phyloP scores from a whole-genome alignment of 2,888 invertebrate genomes.

The Chrysodeixis includens region DNA sequence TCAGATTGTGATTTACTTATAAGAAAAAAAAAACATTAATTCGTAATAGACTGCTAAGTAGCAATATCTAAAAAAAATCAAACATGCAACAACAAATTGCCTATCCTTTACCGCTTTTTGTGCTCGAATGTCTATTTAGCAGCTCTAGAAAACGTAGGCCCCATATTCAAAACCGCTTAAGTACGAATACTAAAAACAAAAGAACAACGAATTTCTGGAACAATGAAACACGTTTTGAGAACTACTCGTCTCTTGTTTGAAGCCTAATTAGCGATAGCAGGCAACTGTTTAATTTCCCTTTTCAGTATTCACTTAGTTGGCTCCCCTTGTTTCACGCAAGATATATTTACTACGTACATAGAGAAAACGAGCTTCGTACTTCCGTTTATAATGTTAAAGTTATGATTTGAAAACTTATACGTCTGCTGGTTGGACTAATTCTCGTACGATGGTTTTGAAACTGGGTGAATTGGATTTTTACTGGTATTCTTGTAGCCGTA shows the following conservation, averaged over 20 bases:
- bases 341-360: not conserved
- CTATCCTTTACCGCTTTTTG: too few relatives aligned
- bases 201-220: not conserved
- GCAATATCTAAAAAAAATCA: too few relatives aligned
- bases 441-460: not conserved
- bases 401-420: not conserved
- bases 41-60: too few relatives aligned
- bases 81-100: too few relatives aligned
- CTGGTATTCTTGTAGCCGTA: too few relatives aligned
- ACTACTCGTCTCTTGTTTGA: not conserved
- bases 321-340: not conserved
- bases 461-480: not conserved
- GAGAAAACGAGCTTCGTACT: not conserved
- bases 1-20: too few relatives aligned
- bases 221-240: not conserved
- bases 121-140: too few relatives aligned
- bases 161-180: too few relatives aligned
- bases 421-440: not conserved
- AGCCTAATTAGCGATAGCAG: not conserved
- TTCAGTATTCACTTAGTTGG: not conserved
- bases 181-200: not conserved
- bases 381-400: too few relatives aligned
- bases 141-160: too few relatives aligned
- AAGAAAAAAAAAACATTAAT: too few relatives aligned
- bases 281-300: not conserved